Percentiles rank a stretch among this genome's conserved stretches.
These are phyloP conservation scores for Ia io DNA, from an alignment of 2,113 vertebrate species.

Conservation along the genomic window DNA sequence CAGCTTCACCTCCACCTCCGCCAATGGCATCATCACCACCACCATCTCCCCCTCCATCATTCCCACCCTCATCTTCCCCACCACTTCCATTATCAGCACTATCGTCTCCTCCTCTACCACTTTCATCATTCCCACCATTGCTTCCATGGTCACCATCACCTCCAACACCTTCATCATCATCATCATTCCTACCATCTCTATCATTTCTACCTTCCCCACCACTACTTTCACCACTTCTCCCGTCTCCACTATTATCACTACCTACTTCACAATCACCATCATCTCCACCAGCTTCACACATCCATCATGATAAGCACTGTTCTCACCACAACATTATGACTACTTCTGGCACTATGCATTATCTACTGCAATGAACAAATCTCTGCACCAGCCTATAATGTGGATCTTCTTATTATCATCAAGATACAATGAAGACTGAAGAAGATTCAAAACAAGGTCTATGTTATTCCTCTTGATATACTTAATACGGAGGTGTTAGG, in stretches of 20 bases:
- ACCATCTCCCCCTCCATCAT: not conserved
- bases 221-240: not conserved
- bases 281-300: too few relatives aligned
- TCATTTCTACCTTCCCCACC: too few relatives aligned
- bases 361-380: not conserved
- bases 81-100: not conserved
- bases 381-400: not conserved
- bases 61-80: not conserved
- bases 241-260: not conserved
- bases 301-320: not conserved
- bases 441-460: not conserved
- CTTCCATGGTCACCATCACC: too few relatives aligned
- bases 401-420: not conserved
- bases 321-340: too few relatives aligned
- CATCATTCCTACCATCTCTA: not conserved
- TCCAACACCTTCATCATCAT: not conserved
- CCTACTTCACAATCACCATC: not conserved
- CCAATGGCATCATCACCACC: not conserved
- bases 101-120: not conserved
- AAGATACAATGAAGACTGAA: not conserved
- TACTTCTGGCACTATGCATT: too few relatives aligned
- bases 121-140: not conserved
- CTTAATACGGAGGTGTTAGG: not conserved
- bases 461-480: not conserved
- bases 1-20: fast-evolving